phyloP scores from a whole-genome alignment of 23 tunicate genomes.

The Ciona savignyi region DNA sequence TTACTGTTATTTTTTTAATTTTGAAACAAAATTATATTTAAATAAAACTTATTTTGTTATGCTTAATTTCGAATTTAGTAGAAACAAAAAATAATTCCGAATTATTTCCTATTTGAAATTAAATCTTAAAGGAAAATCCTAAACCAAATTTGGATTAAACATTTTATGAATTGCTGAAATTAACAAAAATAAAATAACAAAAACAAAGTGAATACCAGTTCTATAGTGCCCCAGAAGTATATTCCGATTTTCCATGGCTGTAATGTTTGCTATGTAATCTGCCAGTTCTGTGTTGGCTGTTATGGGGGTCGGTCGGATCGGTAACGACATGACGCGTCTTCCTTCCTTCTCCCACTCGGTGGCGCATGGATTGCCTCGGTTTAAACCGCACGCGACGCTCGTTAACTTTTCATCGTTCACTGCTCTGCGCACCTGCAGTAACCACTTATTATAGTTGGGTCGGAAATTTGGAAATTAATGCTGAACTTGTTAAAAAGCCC shows the following conservation, averaged over 20 bases:
- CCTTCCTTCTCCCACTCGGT: slow-evolving; percentile 66
- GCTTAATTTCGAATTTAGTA: too few relatives aligned
- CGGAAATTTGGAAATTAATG: not conserved
- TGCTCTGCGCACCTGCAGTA: slow-evolving; percentile 49
- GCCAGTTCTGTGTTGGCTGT: slow-evolving; percentile 46
- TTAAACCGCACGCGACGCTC: slow-evolving; percentile 10
- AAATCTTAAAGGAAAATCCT: too few relatives aligned
- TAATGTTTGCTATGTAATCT: slow-evolving; percentile 31
- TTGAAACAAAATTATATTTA: too few relatives aligned
- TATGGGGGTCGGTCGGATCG: slow-evolving; percentile 25
- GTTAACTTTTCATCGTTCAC: slow-evolving; percentile 54
- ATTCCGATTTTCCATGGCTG: slow-evolving; percentile 27
- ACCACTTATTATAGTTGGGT: not conserved
- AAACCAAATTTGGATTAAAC: too few relatives aligned
- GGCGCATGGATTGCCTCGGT: slow-evolving; percentile 16
- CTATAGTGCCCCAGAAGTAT: not conserved
- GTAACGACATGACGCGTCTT: slow-evolving; percentile 5
- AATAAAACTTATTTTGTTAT: too few relatives aligned
- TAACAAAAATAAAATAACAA: too few relatives aligned
- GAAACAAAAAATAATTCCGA: too few relatives aligned
- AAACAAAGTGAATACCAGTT: not conserved
- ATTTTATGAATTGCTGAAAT: too few relatives aligned
- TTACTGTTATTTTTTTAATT: too few relatives aligned
- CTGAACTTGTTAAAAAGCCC: not conserved
- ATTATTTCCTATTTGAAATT: too few relatives aligned